Evolutionary conservation across 1,140 invertebrate species (phyloP), one percentile per base, ranked within the genome.

Genomic region (Scaptomyza pallida): DNA sequence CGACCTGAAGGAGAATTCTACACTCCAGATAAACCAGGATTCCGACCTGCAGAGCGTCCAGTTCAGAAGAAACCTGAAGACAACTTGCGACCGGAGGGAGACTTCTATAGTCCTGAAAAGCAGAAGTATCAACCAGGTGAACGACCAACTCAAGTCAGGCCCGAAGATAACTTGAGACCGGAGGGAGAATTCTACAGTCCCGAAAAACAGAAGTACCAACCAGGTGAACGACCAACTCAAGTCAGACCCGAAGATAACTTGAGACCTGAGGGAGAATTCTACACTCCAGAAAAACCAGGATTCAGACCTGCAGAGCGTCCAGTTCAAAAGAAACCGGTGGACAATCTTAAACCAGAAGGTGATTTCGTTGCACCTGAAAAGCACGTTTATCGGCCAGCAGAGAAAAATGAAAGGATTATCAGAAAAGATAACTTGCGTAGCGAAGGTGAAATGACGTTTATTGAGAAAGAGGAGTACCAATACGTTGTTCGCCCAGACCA

Each of bases 151-250:
- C 90, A 90, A 50, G 16, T 52, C 5, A 52, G 37, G 12, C 74
- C 60, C 3, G 81, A 92, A 41, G 54, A 56, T 10, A 56, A 56
- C 12, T 8, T 56, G 2, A 26, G 23, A 9, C 37, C 37, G 8
- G 94, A 95, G 90, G 93, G 94, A 10, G 93, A 94, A 0, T 94
- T 95, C 72, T 92, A 93, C 54, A 68, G 86, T n/a, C 91, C 91
- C 1, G 90, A 92, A 63, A 91, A 82, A 43, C 89, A 91, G 30
- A 55, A 91, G 71, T 92, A 90, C 79, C 70, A 74, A 26, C 90
- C 90, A 12, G 91, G 81, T 45, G 92, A 93, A 75, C 67, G 91
- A 19, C 90, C 76, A 26, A 78, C 79, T 61, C 89, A 78, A 43
- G 91, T 91, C 17, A 92, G 92, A 72, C 92, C 92, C 0, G 63